Evolutionary conservation across 2,888 invertebrate species (phyloP), one percentile per base, ranked within the genome.

Genomic region (Drosophila fungiperda): DNA sequence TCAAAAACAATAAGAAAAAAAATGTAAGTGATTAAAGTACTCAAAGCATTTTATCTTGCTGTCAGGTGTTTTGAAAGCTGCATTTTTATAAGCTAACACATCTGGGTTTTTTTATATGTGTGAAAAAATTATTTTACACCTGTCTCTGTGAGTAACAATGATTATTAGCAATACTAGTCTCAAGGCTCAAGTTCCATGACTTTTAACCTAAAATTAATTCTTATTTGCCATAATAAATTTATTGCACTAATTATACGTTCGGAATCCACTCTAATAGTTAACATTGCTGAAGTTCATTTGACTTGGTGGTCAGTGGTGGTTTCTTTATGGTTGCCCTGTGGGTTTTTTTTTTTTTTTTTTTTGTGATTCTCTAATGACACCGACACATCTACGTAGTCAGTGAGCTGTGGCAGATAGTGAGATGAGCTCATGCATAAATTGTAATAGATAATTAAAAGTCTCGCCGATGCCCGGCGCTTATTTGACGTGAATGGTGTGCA

Each of bases 361-460:
- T 66, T 38, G 45, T 50, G 68, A 54, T 53, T 49, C 54, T 67
- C 64, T 76, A 68, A 79, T 76, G 64, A 73, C 64, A 63, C 55
- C 32, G 53, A 33, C 45, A 33, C 17, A 38, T 55, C 42, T 35
- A 20, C 48, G 26, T 40, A 55, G 55, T 49, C 59, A 20, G 48
- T 45, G 36, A 54, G 40, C 35, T 32, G 59, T 61, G 64, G 50
- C 23, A 55, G 48, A 48, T 38, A 60, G 26, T 35, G 26, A 49
- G 69, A 59, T 73, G 55, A 73, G 60, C 57, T 53, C 66, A 73
- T 61, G 62, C 63, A 64, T 70, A 66, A 79, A 73, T 77, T 73
- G 72, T 76, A 77, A 80, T 80, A 71, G 75, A 80, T 86, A 73
- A 78, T 86, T 73, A 82, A 77, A 86, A 65, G 69, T 53, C 49